Percentiles rank a stretch among this genome's conserved stretches.
phyloP scores from a whole-genome alignment of 2,113 vertebrate genomes.

The Petromus typicus region DNA sequence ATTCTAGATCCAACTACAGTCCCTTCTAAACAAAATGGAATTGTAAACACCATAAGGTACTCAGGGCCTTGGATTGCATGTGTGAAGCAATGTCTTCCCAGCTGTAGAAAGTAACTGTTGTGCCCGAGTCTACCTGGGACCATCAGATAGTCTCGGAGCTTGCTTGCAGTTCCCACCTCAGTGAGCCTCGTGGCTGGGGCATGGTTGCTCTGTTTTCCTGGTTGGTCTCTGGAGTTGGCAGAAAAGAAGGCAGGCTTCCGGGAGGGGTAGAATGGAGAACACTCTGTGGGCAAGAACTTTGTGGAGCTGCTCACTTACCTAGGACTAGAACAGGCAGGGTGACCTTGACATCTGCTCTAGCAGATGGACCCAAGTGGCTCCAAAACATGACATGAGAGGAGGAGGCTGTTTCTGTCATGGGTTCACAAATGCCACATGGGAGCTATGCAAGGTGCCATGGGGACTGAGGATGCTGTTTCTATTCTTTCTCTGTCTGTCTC shows the following conservation, averaged over 20 bases:
- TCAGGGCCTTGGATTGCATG: rapidly evolving
- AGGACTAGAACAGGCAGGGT: not conserved
- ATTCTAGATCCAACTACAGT: not conserved
- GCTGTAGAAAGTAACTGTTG: not conserved
- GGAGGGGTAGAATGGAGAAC: rapidly evolving
- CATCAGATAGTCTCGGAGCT: no score
- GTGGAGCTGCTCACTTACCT: not conserved
- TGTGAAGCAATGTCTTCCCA: no score
- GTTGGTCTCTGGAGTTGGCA: not conserved
- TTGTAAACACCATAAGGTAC: no score
- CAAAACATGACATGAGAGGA: no score
- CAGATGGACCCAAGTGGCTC: no score
- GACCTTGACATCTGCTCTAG: no score
- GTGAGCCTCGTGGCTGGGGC: not conserved
- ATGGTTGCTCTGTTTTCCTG: not conserved
- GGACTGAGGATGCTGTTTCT: not conserved
- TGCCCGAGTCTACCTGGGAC: no score
- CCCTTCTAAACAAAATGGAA: not conserved
- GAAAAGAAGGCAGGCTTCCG: no score
- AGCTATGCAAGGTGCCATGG: not conserved
- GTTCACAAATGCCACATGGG: not conserved
- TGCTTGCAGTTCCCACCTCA: not conserved
- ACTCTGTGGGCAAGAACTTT: not conserved
- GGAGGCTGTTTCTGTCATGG: no score
- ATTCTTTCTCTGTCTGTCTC: not conserved